These are phyloP conservation scores for Bemisia tabaci DNA, from an alignment of 1,140 invertebrate genomes.

Conservation along the genomic window DNA sequence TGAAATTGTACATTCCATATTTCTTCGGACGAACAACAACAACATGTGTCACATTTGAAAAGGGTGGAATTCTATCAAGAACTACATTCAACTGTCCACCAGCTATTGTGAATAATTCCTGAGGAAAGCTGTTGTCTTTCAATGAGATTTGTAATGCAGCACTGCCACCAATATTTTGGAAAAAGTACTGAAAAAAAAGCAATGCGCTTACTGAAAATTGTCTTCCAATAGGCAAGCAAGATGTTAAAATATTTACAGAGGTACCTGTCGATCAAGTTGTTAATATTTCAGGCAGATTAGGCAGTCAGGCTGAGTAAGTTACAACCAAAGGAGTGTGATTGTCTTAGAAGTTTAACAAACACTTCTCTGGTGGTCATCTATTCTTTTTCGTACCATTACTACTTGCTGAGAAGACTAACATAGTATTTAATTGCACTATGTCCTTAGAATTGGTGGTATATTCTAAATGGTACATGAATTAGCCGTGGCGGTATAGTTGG, in stretches of 20 bases:
- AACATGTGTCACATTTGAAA: constrained; percentile 86
- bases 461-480: too few species aligned
- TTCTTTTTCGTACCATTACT: too few species aligned
- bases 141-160: constrained; percentile 80
- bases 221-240: background rate
- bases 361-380: too few species aligned
- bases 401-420: too few species aligned
- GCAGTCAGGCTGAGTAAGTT: background rate
- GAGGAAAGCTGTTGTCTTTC: constrained; percentile 77
- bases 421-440: too few species aligned
- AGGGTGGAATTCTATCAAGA: constrained; percentile 79
- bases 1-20: constrained; percentile 94
- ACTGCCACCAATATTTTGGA: constrained; percentile 71
- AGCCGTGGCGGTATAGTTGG: too few species aligned
- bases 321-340: background rate
- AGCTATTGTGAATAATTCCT: constrained; percentile 73
- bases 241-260: background rate
- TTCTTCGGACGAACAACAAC: constrained; percentile 79
- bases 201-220: background rate
- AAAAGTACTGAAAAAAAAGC: constrained; percentile 45
- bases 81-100: constrained; percentile 68
- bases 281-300: background rate
- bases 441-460: too few species aligned
- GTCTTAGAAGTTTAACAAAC: constrained; percentile 2
- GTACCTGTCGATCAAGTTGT: background rate